Base-by-base conservation (phyloP, 2,888 invertebrate species). In the Callyntrura sp. region DNA sequence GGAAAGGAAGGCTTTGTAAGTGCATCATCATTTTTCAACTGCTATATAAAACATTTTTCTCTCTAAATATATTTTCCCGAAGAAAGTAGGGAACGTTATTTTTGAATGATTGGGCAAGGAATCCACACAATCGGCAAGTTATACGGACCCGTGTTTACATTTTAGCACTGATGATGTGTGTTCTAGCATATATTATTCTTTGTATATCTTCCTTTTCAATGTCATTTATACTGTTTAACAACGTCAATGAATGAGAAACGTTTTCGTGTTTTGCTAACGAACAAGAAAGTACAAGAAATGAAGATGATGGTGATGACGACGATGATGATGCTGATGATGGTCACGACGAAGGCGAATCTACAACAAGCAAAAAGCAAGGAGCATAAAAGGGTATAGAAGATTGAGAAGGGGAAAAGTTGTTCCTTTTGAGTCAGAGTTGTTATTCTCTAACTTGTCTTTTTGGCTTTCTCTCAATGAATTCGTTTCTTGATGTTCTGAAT, bases 381-480 rank as follows among this genome's bases (percentile, higher is more conserved):
- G 51, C 51, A 51, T 14, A 51, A 51, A 51, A 17, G 9, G 14
- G 62, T 2, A 62, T 62, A 4, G 55, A 57, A 57, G 57, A 48
- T 14, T 6, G 28, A 79, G n/a, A 79, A 65, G 20, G 55, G 8
- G 11, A 20, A 85, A 76, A 85, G 55, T 78, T 78, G 85, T 45
- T 86, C 20, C 51, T 62, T 79, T 79, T 65, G 12, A 60, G 85
- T 62, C n/a, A 55, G 62, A 78, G 14, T 78, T 78, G 25, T 65
- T 51, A 60, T 57, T 79, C 20, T 79, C 55, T 14, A 23, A 70
- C 84, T 78, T 85, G 85, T 48, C 76, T 45, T 85, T 73, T 76
- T 76, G 55, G 62, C 78, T 65, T 60, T 85, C 14, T 68, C 70
- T 73, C 43, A 51, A 79, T 86, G 86, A 60, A 60, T 79, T 79